phyloP scores from a whole-genome alignment of 1,140 invertebrate species.

The Lordiphosa collinella region DNA sequence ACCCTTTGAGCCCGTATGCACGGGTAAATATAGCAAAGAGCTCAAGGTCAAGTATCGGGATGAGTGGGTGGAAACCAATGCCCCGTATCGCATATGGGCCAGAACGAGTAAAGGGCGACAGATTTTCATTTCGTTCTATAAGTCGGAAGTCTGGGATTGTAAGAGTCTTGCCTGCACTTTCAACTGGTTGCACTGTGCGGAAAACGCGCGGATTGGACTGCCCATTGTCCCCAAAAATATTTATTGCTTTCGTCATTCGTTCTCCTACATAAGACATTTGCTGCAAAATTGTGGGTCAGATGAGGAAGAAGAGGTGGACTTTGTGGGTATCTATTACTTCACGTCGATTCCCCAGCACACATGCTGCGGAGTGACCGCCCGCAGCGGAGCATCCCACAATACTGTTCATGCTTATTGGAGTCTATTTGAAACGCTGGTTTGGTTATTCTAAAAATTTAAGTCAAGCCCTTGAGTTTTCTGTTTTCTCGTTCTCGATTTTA shows the following conservation, averaged over 20 bases:
- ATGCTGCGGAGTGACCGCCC: accelerated
- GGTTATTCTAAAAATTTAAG: too few relatives aligned
- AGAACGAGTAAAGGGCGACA: background rate
- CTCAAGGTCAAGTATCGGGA: constrained; percentile 22
- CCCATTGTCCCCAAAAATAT: constrained; percentile 7
- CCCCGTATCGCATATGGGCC: constrained; percentile 20
- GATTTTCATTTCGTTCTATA: constrained; percentile 20
- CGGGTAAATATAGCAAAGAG: constrained; percentile 1
- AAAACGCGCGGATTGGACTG: background rate
- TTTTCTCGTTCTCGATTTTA: constrained; percentile 44
- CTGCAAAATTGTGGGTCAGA: background rate
- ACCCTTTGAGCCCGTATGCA: constrained; percentile 11
- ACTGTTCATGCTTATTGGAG: too few relatives aligned
- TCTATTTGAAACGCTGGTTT: too few relatives aligned
- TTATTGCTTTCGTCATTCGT: constrained; percentile 8
- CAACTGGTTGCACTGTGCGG: constrained; percentile 25
- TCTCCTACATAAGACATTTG: constrained; percentile 16
- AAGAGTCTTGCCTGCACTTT: constrained; percentile 7
- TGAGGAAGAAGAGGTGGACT: background rate
- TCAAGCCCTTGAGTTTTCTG: constrained; percentile 17
- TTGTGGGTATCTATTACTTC: constrained; percentile 17
- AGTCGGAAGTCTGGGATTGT: constrained; percentile 17
- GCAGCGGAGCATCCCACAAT: too few relatives aligned
- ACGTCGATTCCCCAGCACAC: too few relatives aligned
- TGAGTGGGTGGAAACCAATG: constrained; percentile 5